Evolutionary conservation across 2,797 vertebrate genomes (phyloP), one percentile per base, ranked within the genome.

Genomic region (Tokudaia muenninki): DNA sequence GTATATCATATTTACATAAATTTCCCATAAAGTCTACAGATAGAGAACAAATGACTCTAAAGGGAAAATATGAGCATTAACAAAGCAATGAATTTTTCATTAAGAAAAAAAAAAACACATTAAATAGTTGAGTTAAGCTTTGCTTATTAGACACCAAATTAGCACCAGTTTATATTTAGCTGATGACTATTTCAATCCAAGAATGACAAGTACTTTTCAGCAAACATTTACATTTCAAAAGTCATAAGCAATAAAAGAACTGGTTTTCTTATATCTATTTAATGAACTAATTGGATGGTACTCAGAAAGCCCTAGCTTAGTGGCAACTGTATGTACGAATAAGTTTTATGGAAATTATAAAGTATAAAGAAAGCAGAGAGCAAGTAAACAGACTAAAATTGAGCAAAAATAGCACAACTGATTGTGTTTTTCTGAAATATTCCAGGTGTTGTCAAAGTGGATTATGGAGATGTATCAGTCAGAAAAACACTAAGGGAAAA

Each of bases 401-500:
- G 5, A 63, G 87, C 80, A 91, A 22, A 93, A 84, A 79, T 22
- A n/a, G 90, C 55, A 65, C 29, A 52, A 98, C 72, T 98, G 90
- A 97, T 95, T 95, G 4, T 88, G 0, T 92, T 92, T 94, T 89
- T 98, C 84, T 95, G 83, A 84, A 95, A 97, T 77, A 14, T 98
- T 98, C 13, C 98, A 99, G 99, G 99, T 63, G 99, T 99, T 94
- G 99, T 99, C 97, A 99, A 99, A 96, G 99, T 99, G 98, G 99
- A 99, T 98, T 99, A 99, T 0, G 99, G 99, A 4, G 99, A 99
- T 5, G 99, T 99, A 11, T 99, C 99, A 0, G 98, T 99, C 70
- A 99, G 99, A 79, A 99, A 99, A 97, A 98, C 99, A 17, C 98
- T 99, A 16, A 98, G 99, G 57, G 99, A 99, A 94, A 98, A 99